Conservation (phyloP, 2,888 invertebrate species). For the Drosophila monieri region DNA sequence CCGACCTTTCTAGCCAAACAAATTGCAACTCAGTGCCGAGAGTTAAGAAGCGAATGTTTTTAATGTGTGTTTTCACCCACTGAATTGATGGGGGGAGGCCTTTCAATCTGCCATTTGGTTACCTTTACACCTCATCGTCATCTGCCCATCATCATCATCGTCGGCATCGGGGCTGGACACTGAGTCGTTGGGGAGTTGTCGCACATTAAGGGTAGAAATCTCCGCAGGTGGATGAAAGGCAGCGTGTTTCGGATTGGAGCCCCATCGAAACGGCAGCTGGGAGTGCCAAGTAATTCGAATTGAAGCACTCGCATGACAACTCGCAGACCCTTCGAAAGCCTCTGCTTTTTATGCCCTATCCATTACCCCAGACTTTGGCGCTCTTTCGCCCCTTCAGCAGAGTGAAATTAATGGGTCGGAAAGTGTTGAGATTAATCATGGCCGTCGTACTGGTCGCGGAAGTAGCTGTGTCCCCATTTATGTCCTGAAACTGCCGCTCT, state of each 20-base stretch:
- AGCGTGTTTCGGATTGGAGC: conserved; percentile 1
- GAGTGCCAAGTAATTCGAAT: conserved; percentile 34
- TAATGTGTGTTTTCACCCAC: conserved; percentile 14
- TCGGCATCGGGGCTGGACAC: conserved; percentile 22
- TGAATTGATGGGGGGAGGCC: conserved; percentile 3
- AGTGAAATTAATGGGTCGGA: conserved; percentile 79
- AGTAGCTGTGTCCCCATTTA: conserved; percentile 35
- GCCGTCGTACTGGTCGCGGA: conserved; percentile 39
- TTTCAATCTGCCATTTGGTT: conserved; percentile 32
- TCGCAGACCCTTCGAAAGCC: conserved; percentile 17
- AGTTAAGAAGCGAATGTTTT: conserved; percentile 13
- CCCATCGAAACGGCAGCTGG: conserved; percentile 23
- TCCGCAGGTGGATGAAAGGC: conserved; percentile 53
- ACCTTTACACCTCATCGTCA: conserved; percentile 51
- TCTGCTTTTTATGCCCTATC: conserved; percentile 15
- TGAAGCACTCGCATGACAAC: conserved; percentile 44
- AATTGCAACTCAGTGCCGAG: conserved; percentile 23
- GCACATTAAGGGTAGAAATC: conserved; percentile 42
- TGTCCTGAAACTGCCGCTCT: conserved; percentile 26
- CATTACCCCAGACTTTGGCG: conserved; percentile 19
- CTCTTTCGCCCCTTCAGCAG: conserved; percentile 19
- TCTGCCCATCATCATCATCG: conserved; percentile 26
- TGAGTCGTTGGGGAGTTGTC: conserved; percentile 23
- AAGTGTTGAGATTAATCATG: conserved; percentile 80
- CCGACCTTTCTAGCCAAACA: conserved; percentile 18